phyloP scores from a whole-genome alignment of 1,140 invertebrate species.

The Drosophila simulans region DNA sequence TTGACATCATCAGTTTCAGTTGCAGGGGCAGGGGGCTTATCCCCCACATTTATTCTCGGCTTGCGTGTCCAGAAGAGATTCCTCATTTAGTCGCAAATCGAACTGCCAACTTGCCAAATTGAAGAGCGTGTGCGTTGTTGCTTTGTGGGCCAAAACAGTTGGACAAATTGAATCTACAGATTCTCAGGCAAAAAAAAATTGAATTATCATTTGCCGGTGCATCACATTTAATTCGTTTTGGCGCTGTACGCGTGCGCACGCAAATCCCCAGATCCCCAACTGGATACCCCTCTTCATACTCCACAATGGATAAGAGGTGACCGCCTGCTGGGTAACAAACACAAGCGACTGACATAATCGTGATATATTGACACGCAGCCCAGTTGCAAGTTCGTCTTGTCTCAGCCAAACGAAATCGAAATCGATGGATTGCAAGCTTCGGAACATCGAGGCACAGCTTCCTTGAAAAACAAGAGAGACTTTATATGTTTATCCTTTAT shows the following conservation, averaged over 20 bases:
- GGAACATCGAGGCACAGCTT: not conserved
- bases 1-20: conserved; percentile 38
- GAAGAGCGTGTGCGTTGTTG: conserved; percentile 65
- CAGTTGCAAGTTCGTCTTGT: conserved; percentile 43
- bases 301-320: conserved; percentile 9
- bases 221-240: conserved; percentile 81
- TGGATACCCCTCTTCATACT: not conserved
- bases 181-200: conserved; percentile 57
- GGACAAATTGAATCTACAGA: conserved; percentile 71
- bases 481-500: too few relatives aligned
- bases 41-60: conserved; percentile 2
- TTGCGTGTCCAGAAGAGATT: conserved; percentile 73
- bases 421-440: conserved; percentile 4
- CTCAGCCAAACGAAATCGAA: conserved; percentile 28
- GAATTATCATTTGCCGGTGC: conserved; percentile 77
- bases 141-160: conserved; percentile 47
- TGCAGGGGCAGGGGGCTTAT: not conserved
- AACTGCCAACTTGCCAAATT: conserved; percentile 81
- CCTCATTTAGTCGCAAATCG: conserved; percentile 76
- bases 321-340: conserved; percentile 68
- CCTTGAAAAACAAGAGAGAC: not conserved
- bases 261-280: conserved; percentile 32
- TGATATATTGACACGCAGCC: conserved; percentile 76
- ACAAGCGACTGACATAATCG: conserved; percentile 79
- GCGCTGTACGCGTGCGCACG: conserved; percentile 81